These are phyloP conservation scores for Antheraea pernyi DNA, from an alignment of 1,140 invertebrate genomes.

Conservation along the genomic window DNA sequence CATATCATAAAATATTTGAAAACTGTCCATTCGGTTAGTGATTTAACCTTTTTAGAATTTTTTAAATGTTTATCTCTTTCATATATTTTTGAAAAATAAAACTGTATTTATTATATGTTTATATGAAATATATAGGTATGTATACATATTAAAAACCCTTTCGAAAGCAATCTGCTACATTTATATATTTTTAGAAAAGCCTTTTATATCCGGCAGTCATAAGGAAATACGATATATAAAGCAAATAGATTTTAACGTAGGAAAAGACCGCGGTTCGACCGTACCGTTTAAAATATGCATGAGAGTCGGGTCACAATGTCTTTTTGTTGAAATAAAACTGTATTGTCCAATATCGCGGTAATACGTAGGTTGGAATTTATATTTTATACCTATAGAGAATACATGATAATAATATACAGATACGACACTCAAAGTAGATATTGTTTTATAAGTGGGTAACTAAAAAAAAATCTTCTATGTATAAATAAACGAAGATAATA, in stretches of 20 bases:
- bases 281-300: slow-evolving; percentile 37
- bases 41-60: too few species aligned
- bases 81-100: too few species aligned
- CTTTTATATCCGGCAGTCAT: slow-evolving; percentile 11
- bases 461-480: too few species aligned
- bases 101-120: too few species aligned
- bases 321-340: slow-evolving; percentile 29
- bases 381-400: slow-evolving; percentile 11
- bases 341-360: slow-evolving; percentile 30
- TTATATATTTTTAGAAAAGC: slow-evolving; percentile 10
- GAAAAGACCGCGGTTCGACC: slow-evolving; percentile 24
- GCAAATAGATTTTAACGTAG: slow-evolving; percentile 25
- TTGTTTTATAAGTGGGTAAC: too few species aligned
- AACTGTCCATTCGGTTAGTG: too few species aligned
- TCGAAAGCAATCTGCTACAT: neutral
- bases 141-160: neutral
- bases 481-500: too few species aligned
- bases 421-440: too few species aligned
- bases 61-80: too few species aligned
- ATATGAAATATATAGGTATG: neutral
- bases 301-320: slow-evolving; percentile 31
- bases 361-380: slow-evolving; percentile 14
- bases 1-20: too few species aligned
- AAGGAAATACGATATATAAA: slow-evolving; percentile 16
- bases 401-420: neutral